phyloP scores from a whole-genome alignment of 2,797 vertebrate species.

The Pipistrellus kuhlii region DNA sequence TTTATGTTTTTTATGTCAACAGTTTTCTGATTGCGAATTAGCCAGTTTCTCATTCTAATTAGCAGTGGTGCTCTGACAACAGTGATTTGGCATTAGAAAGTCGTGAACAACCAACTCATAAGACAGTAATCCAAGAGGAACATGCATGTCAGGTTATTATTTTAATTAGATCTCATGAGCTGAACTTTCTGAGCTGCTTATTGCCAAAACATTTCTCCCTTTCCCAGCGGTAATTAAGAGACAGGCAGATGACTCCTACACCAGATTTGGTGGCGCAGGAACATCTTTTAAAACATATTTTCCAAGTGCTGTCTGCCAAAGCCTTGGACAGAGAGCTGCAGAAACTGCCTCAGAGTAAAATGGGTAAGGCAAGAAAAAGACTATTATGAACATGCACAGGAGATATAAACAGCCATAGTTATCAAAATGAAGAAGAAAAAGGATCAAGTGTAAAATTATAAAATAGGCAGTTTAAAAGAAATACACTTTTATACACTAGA shows the following conservation, averaged over 20 bases:
- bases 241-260: constrained; percentile 51
- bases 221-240: constrained; percentile 54
- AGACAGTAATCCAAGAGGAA: constrained; percentile 77
- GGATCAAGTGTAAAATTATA: not conserved
- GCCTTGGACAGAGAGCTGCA: not conserved
- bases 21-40: constrained; percentile 76
- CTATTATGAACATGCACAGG: not conserved
- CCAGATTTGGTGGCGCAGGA: constrained; percentile 58
- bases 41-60: constrained; percentile 81
- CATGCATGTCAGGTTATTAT: constrained; percentile 76
- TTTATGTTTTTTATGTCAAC: constrained; percentile 65
- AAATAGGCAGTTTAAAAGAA: not conserved
- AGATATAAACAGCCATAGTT: not conserved
- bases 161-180: constrained; percentile 87
- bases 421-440: constrained; percentile 1
- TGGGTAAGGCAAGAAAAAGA: constrained; percentile 10
- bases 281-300: constrained; percentile 56
- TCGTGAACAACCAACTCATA: constrained; percentile 76
- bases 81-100: constrained; percentile 79
- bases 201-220: constrained; percentile 72
- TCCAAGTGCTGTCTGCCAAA: constrained; percentile 60
- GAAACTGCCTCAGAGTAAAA: not conserved
- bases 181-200: constrained; percentile 71
- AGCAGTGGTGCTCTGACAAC: constrained; percentile 78
- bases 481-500: not conserved